Percentiles rank a stretch among this genome's conserved stretches.
These are phyloP conservation scores for Steromphala cineraria DNA, from an alignment of 2,888 invertebrate genomes.

Conservation along the genomic window DNA sequence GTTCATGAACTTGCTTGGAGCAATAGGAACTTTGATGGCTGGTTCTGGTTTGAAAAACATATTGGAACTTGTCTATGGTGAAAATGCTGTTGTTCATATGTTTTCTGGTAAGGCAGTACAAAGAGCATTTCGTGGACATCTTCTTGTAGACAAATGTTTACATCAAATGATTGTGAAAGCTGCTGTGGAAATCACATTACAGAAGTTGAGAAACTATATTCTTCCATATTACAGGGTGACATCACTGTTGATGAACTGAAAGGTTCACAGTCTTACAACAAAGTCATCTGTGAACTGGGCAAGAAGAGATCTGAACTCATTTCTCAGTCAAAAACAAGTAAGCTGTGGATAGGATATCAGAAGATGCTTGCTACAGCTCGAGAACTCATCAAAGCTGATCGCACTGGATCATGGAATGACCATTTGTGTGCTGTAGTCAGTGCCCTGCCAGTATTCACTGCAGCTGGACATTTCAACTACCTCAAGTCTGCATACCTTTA, in stretches of 20 bases:
- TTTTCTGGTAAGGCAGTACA: too few species aligned
- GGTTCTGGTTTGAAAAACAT: too few species aligned
- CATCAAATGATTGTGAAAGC: background rate
- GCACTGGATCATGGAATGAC: background rate
- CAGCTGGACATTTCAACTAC: conserved; percentile 36
- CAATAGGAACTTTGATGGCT: too few species aligned
- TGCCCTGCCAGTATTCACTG: conserved; percentile 30
- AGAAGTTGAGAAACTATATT: too few species aligned
- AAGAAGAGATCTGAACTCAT: background rate
- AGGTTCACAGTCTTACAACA: too few species aligned
- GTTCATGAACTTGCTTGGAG: too few species aligned
- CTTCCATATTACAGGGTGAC: too few species aligned
- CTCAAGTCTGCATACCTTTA: conserved; percentile 34
- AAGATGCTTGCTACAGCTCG: background rate
- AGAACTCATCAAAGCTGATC: background rate
- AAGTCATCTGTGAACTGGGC: background rate
- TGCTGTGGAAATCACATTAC: background rate
- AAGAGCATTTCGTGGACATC: too few species aligned
- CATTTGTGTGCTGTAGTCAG: conserved; percentile 29
- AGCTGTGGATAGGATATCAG: background rate
- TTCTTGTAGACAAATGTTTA: background rate
- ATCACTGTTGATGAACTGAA: too few species aligned
- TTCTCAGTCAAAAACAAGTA: background rate
- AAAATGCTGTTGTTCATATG: too few species aligned
- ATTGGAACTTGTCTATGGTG: too few species aligned